phyloP scores from a whole-genome alignment of 2,888 invertebrate species.

The Lepetodrilus schrolli region DNA sequence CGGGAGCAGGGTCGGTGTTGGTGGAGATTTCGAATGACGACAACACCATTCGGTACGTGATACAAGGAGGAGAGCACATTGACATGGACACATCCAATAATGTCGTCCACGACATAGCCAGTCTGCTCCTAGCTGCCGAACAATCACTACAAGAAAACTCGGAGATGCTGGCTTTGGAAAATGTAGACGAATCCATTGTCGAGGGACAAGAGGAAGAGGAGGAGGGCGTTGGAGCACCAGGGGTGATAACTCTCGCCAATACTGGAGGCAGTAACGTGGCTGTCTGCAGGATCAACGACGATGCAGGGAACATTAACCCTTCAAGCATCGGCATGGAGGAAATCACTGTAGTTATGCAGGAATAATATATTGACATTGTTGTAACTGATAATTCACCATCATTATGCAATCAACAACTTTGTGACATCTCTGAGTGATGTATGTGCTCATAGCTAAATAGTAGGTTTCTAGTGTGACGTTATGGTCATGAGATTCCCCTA shows the following conservation, averaged over 20 bases:
- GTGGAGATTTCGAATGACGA: slow-evolving; percentile 46
- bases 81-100: slow-evolving; percentile 39
- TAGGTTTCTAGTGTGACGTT: too few relatives aligned
- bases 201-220: not conserved
- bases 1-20: not conserved
- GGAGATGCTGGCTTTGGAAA: not conserved
- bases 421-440: too few relatives aligned
- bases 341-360: slow-evolving; percentile 11
- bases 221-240: not conserved
- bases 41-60: slow-evolving; percentile 52
- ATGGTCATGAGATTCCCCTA: too few relatives aligned
- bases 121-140: slow-evolving; percentile 50
- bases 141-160: slow-evolving; percentile 39
- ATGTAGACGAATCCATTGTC: not conserved
- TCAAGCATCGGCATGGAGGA: not conserved
- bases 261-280: not conserved
- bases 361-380: too few relatives aligned
- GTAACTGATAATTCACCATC: too few relatives aligned
- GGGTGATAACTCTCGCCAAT: not conserved
- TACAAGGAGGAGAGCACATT: slow-evolving; percentile 42
- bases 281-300: not conserved
- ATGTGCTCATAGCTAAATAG: too few relatives aligned
- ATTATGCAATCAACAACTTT: too few relatives aligned
- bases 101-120: slow-evolving; percentile 54
- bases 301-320: not conserved